These are phyloP conservation scores for Anarrhichthys ocellatus DNA, from an alignment of 2,113 vertebrate genomes.

Conservation along the genomic window DNA sequence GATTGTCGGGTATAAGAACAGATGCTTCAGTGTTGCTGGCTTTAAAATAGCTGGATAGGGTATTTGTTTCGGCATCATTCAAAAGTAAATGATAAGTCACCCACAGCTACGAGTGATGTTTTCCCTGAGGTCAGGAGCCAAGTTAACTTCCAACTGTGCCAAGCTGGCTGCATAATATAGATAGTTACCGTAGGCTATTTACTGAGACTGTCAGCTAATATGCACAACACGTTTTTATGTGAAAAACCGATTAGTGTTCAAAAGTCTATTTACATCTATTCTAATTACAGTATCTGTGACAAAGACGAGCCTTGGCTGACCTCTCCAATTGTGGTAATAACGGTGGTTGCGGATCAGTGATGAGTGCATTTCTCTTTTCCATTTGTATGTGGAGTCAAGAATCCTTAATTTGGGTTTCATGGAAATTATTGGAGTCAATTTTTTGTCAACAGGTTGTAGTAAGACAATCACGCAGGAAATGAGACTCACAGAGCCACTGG, in stretches of 20 bases:
- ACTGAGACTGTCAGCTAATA: conserved; percentile 40
- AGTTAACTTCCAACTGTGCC: conserved; percentile 63
- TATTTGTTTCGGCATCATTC: conserved; percentile 58
- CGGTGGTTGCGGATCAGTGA: background rate
- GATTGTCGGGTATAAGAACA: conserved; percentile 59
- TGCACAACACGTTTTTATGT: conserved; percentile 29
- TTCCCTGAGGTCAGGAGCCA: conserved; percentile 61
- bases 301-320: conserved; percentile 11
- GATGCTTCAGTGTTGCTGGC: conserved; percentile 65
- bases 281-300: conserved; percentile 22
- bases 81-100: conserved; percentile 65
- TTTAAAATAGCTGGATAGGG: conserved; percentile 57
- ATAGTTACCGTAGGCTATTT: conserved; percentile 56
- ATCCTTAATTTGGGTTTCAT: background rate
- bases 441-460: background rate
- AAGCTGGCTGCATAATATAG: conserved; percentile 58
- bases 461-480: background rate
- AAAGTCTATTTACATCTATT: conserved; percentile 34
- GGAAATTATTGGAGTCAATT: conserved; percentile 12
- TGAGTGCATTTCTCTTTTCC: background rate
- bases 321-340: conserved; percentile 4
- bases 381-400: background rate
- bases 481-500: background rate
- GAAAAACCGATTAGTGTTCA: conserved; percentile 37
- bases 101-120: conserved; percentile 58